Base-by-base conservation (phyloP, 2,888 invertebrate species). In the Andrena hattorfiana region DNA sequence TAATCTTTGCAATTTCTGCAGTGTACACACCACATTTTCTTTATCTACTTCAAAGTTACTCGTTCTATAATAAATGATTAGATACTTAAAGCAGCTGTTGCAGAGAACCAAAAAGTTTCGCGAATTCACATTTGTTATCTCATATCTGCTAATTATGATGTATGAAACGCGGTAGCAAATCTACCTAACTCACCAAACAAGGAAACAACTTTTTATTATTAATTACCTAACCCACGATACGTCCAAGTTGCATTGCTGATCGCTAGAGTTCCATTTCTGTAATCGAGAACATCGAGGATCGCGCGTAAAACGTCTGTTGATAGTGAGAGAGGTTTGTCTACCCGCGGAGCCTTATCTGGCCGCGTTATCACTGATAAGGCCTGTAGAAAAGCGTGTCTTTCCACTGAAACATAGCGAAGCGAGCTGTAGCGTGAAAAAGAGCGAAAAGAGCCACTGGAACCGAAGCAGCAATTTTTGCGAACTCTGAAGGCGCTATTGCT, bases 291-390 rank as follows among this genome's bases (percentile, higher is more conserved):
- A 42, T 56, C 23, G 48, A 63, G 64, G 28, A 64, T n/a, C n/a
- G 48, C 23, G 49, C 49, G 60, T 68, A 54, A 60, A 78, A 49
- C 32, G 42, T 20, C 71, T 54, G 60, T 26, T n/a, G 72, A 80
- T 80, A 81, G 71, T 42, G 20, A 56, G 23, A 26, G 26, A 16
- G 75, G 68, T 66, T 77, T 59, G 51, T 63, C 60, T 67, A 56
- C 56, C 32, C 30, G 63, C 75, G 54, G 56, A 42, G 64, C 66
- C 42, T 81, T 87, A 88, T 87, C 89, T 59, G 5, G 0, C 6
- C 28, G 63, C 28, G 77, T 88, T 87, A 88, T 87, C 89, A 28
- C 28, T n/a, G 87, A 87, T 87, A 87, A 87, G 59, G 26, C 4
- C 62, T 16, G 20, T 49, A 62, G 42, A 23, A 26, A 64, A 77